Evolutionary conservation across 2,797 vertebrate species (phyloP), one percentile per base, ranked within the genome.

Genomic region (Pogoniulus pusillus): DNA sequence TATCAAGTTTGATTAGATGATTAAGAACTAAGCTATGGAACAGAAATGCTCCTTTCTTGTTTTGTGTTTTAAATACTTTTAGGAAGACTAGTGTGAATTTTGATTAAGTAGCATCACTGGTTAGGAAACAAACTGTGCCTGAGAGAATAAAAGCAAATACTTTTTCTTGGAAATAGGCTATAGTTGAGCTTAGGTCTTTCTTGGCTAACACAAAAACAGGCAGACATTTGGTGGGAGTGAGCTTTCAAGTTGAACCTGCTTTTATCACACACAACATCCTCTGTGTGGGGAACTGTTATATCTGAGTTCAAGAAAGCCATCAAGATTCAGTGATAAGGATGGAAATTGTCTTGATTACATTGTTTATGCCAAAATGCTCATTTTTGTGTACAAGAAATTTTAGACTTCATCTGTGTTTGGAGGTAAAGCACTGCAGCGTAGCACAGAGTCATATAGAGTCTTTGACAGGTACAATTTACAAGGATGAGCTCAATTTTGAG

Each of bases 121-220:
- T 96, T 95, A 90, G 89, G 94, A 97, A 96, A 97, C 90, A 96
- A 94, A 96, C 96, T 90, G 88, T 94, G 92, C 89, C 93, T 91
- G 82, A 90, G 88, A 94, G 96, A 95, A 93, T 95, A 96, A 89
- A 73, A 91, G 51, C 65, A 91, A 87, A 89, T 85, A 49, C 53
- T 94, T 92, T 94, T 95, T 96, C 93, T 92, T 85, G 94, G 91
- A 96, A 97, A 94, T 94, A 85, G 78, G 62, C 87, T 94, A 80
- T 90, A 91, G 94, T 83, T 78, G 91, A 93, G 92, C 96, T 88
- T 84, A 95, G 88, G 92, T 90, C 95, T 96, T 96, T 96, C 85
- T 96, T 95, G 91, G 94, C 94, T 92, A 89, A 43, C 79, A 45
- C 41, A 87, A 88, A 87, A 89, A 95, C 88, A 95, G 68, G 77